Base-by-base conservation (phyloP, 2,888 invertebrate species). In the Caradrina clavipalpis region DNA sequence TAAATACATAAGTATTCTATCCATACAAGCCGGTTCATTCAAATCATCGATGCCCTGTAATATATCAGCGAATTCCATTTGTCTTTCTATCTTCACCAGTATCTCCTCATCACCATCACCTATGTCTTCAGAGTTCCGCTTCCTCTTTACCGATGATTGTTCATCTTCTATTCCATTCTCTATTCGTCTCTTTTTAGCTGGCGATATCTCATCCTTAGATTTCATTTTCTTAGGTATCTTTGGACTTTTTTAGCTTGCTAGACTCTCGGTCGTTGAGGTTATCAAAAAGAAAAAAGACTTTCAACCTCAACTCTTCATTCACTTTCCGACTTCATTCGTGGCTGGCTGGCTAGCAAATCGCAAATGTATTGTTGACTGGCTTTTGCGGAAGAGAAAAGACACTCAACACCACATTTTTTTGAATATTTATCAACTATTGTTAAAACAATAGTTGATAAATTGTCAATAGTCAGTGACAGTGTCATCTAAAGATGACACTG, bases 11-110 rank as follows among this genome's bases (percentile, higher is more conserved):
- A 90, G 68, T 64, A 94, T 83, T 85, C 85, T 90, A 74, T 91
- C 91, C 84, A 92, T 89, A 73, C 88, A 88, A 17, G 88, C 82
- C 17, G 94, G 91, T 51, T 94, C 93, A 45, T 86, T 82, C 45
- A 89, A 68, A 83, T 92, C 91, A 17, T 89, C 78, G 21, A 90
- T 77, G 11, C 67, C 66, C 1, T 71, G 83, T 74, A 70, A 81
- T 75, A 71, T 59, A 31, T 77, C 51, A 31, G 4, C 35, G 17
- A 77, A 17, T 39, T 56, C 58, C 63, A 61, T 78, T 5, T 17
- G 49, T 7, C 22, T 75, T 54, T 76, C 50, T 35, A 19, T 42
- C 17, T 1, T 47, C 4, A 45, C 53, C 42, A 49, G 39, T 55
- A 47, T 21, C 11, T n/a, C 13, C 11, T 49, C 50, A 60, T 19